phyloP scores from a whole-genome alignment of 2,888 invertebrate genomes.

The Drosophila subsilvestris region DNA sequence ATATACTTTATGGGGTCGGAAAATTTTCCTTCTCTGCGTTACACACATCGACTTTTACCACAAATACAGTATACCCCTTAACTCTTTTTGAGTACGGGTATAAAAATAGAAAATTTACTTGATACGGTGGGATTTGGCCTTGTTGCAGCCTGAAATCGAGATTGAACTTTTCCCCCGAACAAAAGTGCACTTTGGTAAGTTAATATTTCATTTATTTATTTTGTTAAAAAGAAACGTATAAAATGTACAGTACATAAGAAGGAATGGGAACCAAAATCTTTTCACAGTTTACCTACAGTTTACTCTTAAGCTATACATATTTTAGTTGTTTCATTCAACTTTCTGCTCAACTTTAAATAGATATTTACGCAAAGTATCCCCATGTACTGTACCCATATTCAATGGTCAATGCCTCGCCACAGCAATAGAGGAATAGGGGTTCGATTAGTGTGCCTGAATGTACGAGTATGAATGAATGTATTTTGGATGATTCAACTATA shows the following conservation, averaged over 20 bases:
- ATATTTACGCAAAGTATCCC: conserved; percentile 18
- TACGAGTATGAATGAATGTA: conserved; percentile 23
- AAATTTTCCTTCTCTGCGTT: too few relatives aligned
- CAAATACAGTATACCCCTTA: too few relatives aligned
- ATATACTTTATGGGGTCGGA: too few relatives aligned
- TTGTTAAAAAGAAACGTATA: conserved; percentile 57
- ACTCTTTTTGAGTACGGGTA: too few relatives aligned
- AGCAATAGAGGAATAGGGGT: background rate
- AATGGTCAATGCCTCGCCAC: conserved; percentile 6
- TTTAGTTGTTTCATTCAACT: conserved; percentile 7
- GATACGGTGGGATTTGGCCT: too few relatives aligned
- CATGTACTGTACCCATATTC: background rate
- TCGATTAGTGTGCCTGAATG: conserved; percentile 22
- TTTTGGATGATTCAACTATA: conserved; percentile 6
- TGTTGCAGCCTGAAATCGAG: too few relatives aligned
- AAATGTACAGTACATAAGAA: conserved; percentile 62
- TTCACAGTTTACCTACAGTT: conserved; percentile 56
- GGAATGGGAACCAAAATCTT: conserved; percentile 53
- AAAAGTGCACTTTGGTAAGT: conserved; percentile 39
- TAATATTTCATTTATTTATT: conserved; percentile 39
- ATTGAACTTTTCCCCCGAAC: background rate
- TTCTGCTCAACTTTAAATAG: conserved; percentile 10
- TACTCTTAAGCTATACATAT: conserved; percentile 44
- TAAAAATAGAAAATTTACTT: too few relatives aligned
- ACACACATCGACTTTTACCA: too few relatives aligned